Evolutionary conservation across 2,888 invertebrate genomes (phyloP), one percentile per base, ranked within the genome.

Genomic region (Cylindroiulus punctatus): DNA sequence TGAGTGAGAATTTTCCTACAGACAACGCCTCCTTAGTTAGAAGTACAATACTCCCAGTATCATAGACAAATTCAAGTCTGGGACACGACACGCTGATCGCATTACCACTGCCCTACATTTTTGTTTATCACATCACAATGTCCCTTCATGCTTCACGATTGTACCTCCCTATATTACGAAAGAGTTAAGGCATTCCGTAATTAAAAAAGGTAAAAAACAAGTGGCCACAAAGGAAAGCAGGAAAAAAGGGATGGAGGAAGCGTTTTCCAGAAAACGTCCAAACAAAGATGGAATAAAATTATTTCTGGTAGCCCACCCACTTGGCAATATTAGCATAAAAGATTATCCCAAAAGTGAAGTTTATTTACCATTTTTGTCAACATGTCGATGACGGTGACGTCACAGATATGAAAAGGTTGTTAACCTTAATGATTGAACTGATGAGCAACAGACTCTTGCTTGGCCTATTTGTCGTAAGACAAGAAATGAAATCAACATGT

Each of bases 401-500:
- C 30, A 17, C 30, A 5, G 76, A 44, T 30, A 26, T 76, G 26
- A 32, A 76, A 26, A 76, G 76, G 76, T 76, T 30, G 30, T 76
- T 76, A 76, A 76, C 76, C 76, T 30, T 26, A 76, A 30, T 76
- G 76, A 76, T 30, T 76, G 30, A 76, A 76, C 76, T 76, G 17
- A 76, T 76, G 76, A 26, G 30, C 76, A 76, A 76, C 17, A 76
- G 17, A 30, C 30, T 76, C 76, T 76, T 26, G 12, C 30, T 1
- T 76, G 76, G 14, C 76, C 76, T 76, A 30, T 30, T 76, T 76
- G 30, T 30, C 14, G 30, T 32, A 76, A 14, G 30, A 76, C 76
- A 76, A 32, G 76, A 12, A 76, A 76, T 76, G 76, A 76, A 76
- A 76, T 76, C 76, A 76, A 76, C 76, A 76, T 76, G 76, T 76